phyloP scores from a whole-genome alignment of 2,113 vertebrate species.

The Scophthalmus maximus region DNA sequence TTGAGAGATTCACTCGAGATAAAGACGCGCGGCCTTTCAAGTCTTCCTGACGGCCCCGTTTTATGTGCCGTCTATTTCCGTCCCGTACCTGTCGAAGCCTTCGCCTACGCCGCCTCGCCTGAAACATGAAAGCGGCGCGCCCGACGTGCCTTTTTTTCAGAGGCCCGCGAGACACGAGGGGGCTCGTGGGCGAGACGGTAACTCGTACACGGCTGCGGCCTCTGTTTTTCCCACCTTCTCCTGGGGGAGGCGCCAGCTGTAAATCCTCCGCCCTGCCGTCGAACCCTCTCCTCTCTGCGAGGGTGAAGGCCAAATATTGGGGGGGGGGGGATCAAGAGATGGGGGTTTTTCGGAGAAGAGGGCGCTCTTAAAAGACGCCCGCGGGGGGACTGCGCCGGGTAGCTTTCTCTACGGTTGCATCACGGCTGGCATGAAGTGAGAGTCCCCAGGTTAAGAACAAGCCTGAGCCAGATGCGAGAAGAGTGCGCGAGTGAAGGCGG shows the following conservation, averaged over 20 bases:
- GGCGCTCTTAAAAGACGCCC: conserved; percentile 63
- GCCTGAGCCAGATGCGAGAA: conserved; percentile 68
- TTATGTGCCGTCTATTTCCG: conserved; percentile 37
- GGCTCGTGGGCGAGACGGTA: conserved; percentile 13
- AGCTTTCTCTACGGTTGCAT: conserved; percentile 81
- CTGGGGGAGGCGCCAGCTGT: neutral
- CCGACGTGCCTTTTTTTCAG: neutral
- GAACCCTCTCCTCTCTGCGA: conserved; percentile 24
- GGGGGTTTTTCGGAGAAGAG: conserved; percentile 45
- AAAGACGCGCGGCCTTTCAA: neutral
- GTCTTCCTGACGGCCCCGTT: conserved; percentile 7
- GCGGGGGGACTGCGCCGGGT: conserved; percentile 68
- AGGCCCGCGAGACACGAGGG: neutral
- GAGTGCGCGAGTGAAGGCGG: conserved; percentile 29
- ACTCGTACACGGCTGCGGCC: conserved; percentile 39
- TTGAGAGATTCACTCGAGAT: conserved; percentile 21
- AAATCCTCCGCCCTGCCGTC: neutral
- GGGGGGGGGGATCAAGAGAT: conserved; percentile 62
- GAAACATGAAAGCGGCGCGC: conserved; percentile 1
- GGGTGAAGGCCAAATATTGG: conserved; percentile 44
- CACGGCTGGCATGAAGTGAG: conserved; percentile 74
- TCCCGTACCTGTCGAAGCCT: neutral
- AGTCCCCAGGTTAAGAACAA: conserved; percentile 74
- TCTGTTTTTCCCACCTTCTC: conserved; percentile 28
- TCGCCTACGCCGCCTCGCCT: neutral